Evolutionary conservation across 2,888 invertebrate genomes (phyloP), one percentile per base, ranked within the genome.

Genomic region (Lithosia quadra): DNA sequence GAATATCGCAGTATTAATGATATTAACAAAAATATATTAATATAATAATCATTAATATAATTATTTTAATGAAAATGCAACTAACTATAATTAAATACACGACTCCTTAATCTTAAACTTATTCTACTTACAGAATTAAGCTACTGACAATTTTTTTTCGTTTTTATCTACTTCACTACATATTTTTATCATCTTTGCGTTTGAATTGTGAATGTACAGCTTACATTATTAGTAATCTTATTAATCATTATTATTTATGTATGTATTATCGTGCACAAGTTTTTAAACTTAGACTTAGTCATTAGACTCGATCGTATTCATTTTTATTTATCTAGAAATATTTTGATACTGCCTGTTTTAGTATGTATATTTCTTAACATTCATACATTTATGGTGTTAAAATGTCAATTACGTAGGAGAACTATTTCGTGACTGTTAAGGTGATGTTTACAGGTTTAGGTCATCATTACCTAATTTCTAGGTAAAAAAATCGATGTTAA

Each of bases 131-230:
- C 15, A 28, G n/a, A 8, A 28, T 24, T 33, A 58, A 33, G 11
- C 18, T 58, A 58, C 58, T 58, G n/a, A 15, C 58, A 33, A 49
- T 18, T 18, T 5, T 43, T 49, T 49, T 49, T n/a, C n/a, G n/a
- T n/a, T 49, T 5, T 0, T 34, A 10, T 11, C 18, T n/a, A 33
- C 11, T 33, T 7, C 10, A n/a, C 18, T 61, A 61, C 15, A 10
- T 43, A 43, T 43, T 61, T 61, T 21, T 5, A 18, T 61, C 49
- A 43, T 24, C 39, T 10, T 43, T 22, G 39, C 15, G 49, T 18
- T 43, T 49, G 28, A 28, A 21, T 18, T 61, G 18, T 61, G 18
- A 61, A 49, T 61, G 18, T 61, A 61, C 39, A 61, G 22, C 61
- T 43, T 61, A 61, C 11, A 61, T 10, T 9, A 24, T 61, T 21